Percentiles rank a stretch among this genome's conserved stretches.
phyloP scores from a whole-genome alignment of 1,140 invertebrate species.

The Lethocerus indicus region DNA sequence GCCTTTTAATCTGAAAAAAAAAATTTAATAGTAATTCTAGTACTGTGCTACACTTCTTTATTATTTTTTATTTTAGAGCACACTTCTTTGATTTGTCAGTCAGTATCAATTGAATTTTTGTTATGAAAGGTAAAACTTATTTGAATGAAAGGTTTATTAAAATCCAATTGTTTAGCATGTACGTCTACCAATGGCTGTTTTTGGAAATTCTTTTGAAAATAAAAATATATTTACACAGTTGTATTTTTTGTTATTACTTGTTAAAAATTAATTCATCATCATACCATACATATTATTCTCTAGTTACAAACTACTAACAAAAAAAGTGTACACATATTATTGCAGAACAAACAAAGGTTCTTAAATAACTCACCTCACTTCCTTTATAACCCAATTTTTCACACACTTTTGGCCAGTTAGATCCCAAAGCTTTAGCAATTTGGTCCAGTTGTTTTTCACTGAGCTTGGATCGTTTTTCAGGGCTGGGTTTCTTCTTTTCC shows the following conservation, averaged over 20 bases:
- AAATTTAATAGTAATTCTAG: not conserved
- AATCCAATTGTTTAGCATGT: no score
- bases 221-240: not conserved
- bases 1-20: not conserved
- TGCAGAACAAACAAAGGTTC: no score
- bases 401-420: not conserved
- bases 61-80: no score
- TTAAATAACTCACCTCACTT: not conserved
- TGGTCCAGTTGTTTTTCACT: no score
- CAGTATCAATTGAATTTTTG: no score
- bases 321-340: not conserved
- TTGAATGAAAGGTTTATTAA: no score
- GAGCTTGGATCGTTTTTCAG: no score
- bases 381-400: not conserved
- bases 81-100: no score
- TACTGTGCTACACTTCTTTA: no score
- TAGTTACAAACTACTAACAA: not conserved
- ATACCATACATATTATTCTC: not conserved
- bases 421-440: not conserved
- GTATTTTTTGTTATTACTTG: not conserved
- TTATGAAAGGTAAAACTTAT: no score
- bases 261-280: not conserved
- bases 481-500: not conserved
- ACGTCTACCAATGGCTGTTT: no score
- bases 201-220: not conserved